Evolutionary conservation across 2,113 vertebrate genomes (phyloP).

Genomic region (Periophthalmodon schlosseri): DNA sequence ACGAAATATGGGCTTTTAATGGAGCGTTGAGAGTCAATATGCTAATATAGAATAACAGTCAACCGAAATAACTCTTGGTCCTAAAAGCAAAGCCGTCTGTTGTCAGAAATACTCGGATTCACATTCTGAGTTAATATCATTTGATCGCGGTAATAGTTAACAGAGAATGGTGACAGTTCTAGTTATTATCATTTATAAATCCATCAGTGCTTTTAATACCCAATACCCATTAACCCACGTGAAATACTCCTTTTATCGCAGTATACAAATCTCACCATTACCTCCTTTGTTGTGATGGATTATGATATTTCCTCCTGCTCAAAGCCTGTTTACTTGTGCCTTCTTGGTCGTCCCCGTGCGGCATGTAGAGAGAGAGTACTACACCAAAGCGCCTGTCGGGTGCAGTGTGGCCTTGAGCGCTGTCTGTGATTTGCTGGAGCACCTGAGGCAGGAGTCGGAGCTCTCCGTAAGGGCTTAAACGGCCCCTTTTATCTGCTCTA

Average conservation of each 20-base stretch:
- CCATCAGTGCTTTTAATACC: no score
- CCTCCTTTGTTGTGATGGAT: not conserved
- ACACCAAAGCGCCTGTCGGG: conserved; percentile 49
- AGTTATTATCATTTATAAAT: no score
- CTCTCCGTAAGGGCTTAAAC: conserved; percentile 60
- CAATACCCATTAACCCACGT: no score
- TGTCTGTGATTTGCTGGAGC: conserved; percentile 63
- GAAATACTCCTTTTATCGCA: not conserved
- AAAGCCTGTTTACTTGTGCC: conserved; percentile 31
- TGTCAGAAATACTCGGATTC: no score
- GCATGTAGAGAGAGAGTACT: conserved; percentile 36
- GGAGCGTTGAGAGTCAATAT: no score
- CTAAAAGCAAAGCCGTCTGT: no score
- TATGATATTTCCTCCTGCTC: conserved; percentile 25
- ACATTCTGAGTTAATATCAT: no score
- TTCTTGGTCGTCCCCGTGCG: conserved; percentile 24
- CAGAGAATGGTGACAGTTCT: no score
- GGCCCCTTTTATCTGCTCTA: conserved; percentile 58
- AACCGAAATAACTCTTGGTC: no score
- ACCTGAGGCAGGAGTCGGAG: conserved; percentile 67
- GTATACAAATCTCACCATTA: not conserved
- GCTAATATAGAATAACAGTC: no score
- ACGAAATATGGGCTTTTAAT: no score
- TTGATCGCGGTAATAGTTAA: no score
- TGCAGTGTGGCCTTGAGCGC: conserved; percentile 56